Base-by-base conservation (phyloP, 2,113 vertebrate species). In the Fulmarus glacialis region DNA sequence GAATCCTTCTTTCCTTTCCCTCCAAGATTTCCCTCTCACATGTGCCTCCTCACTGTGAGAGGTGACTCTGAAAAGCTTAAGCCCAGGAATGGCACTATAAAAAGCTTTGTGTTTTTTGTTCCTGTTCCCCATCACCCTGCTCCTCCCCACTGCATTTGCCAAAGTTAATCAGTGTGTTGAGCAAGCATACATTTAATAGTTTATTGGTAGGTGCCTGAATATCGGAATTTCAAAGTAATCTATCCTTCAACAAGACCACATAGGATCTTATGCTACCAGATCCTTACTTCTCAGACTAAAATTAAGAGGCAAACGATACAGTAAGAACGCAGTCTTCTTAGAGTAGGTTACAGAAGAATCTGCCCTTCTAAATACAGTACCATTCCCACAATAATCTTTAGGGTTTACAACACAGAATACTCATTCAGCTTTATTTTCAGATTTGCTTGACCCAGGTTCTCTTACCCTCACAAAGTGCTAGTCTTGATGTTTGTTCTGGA, bases 61-160 rank as follows among this genome's bases (percentile, higher is more conserved):
- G 29, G 38, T 17, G 29, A 50, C 32, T 73, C 52, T 59, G 36
- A 73, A 34, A 59, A 78, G 29, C 27, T 11, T 11, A 78, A 93
- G 18, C 9, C 34, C 29, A 45, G 38, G 16, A 71, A 79, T 0
- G 1, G 17, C 11, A 4, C 43, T 42, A 24, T 60, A 79, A 73
- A 88, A 81, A 74, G 11, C 38, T 67, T 24, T 45, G 16, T 32
- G 50, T 1, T 9, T 58, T 87, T 68, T 50, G 14, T 48, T 85
- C 71, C 50, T 42, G 26, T 38, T 40, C 40, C 23, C 2, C n/a
- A 45, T 5, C 34, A 45, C 19, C 30, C n/a, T 40, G 11, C 32
- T 18, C 42, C 38, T 72, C 42, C 53, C 15, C 18, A 62, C 0
- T 2, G 4, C 2, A 0, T 42, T 40, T 68, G 62, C 47, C 48